Evolutionary conservation across 2,113 vertebrate species (phyloP).

Genomic region (Pogonocichla stellata): DNA sequence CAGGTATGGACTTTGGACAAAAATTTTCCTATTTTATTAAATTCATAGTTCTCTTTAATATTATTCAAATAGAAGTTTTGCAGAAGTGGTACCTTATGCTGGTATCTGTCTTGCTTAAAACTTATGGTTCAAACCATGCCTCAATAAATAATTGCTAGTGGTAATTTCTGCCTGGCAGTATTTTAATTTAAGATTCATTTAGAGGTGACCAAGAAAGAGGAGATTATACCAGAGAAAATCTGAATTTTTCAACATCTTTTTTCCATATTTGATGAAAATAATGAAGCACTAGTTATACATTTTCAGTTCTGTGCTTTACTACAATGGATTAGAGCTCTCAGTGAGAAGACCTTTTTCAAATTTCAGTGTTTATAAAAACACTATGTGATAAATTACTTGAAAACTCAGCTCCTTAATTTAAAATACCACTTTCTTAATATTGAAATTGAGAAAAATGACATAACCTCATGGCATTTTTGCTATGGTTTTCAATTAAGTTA

Average conservation of each 20-base stretch:
- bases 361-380: background rate
- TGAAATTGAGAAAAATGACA: background rate
- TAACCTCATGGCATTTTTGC: background rate
- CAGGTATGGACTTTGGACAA: background rate
- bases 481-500: background rate
- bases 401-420: background rate
- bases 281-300: background rate
- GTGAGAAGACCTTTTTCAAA: background rate
- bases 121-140: background rate
- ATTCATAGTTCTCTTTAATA: background rate
- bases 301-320: background rate
- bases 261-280: background rate
- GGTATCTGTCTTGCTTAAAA: background rate
- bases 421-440: background rate
- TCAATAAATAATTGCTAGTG: background rate
- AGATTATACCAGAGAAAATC: background rate
- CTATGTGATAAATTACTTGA: background rate
- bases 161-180: background rate
- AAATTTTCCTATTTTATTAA: background rate
- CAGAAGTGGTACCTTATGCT: background rate
- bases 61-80: background rate
- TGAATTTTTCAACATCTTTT: background rate
- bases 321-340: background rate
- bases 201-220: background rate
- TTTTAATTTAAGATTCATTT: background rate